Base-by-base conservation (phyloP, 1,140 invertebrate genomes). In the Eubasilissa regina region DNA sequence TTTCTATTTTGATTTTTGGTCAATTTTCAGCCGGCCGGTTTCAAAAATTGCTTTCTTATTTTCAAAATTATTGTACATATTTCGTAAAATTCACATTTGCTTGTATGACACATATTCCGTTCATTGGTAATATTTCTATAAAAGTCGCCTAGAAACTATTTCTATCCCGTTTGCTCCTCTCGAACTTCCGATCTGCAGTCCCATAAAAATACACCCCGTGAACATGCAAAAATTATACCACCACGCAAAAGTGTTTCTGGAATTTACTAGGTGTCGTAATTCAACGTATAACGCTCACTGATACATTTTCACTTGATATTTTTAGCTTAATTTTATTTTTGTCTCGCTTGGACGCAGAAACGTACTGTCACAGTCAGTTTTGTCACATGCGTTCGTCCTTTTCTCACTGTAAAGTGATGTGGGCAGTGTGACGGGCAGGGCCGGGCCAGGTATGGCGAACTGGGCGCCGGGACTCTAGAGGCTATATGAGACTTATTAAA, bases 361-460 rank as follows among this genome's bases (percentile, higher is more conserved):
- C 44, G 15, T 68, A 47, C 44, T 44, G 12, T 47, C 44, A n/a
- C 64, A 45, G 11, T 68, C n/a, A 13, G 53, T 43, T 55, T 19
- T 58, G 73, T 75, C 56, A 58, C 55, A 9, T 43, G 25, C 44
- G 21, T 15, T 35, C 25, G 35, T 56, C 35, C 35, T 44, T 44
- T 60, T 75, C 55, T 17, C 45, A 25, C 51, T 9, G 43, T 45
- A 25, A 13, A 58, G 35, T 44, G 11, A 56, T 56, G 73, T 75
- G 73, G 73, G 73, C 55, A 75, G 73, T 75, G 56, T 75, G 73
- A 75, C 64, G n/a, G 47, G 25, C 25, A 35, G 25, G 25, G 25
- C 25, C 25, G 25, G 6, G 25, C 25, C 25, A 35, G 25, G 25
- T 3, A 35, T 35, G 6, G 25, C 6, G 25, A 35, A 35, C 25